A percentile compares a stretch with the other conserved stretches of the same genome.
Evolutionary conservation across 2,113 vertebrate genomes (phyloP).

Genomic region (Grus americana): DNA sequence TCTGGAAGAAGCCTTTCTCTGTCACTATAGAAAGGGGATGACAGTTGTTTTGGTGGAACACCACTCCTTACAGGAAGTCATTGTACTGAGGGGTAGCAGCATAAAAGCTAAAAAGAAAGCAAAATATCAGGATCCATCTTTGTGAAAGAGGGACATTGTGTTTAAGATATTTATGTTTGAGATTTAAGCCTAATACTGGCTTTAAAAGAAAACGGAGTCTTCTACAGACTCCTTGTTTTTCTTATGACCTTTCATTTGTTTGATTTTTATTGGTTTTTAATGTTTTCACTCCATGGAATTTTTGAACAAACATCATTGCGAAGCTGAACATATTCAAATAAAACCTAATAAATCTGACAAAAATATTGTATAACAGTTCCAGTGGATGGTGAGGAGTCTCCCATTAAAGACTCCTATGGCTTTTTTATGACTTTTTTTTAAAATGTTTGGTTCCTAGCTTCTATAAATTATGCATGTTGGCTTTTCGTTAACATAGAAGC

Average conservation of each 20-base stretch:
- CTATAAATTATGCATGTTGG: slow-evolving; percentile 73
- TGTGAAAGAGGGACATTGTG: not conserved
- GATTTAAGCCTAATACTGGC: not conserved
- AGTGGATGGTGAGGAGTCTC: slow-evolving; percentile 32
- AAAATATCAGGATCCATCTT: not conserved
- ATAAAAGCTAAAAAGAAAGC: not conserved
- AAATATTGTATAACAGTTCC: slow-evolving; percentile 31
- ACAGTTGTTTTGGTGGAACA: not conserved
- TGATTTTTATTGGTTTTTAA: slow-evolving; percentile 4
- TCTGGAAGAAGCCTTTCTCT: not conserved
- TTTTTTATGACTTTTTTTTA: slow-evolving; percentile 37
- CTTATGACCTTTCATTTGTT: not conserved
- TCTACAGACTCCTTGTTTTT: not conserved
- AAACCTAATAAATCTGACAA: slow-evolving; percentile 69
- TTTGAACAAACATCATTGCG: not conserved
- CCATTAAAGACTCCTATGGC: slow-evolving; percentile 59
- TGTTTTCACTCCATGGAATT: slow-evolving; percentile 9
- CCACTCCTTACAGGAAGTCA: not conserved
- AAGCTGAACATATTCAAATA: slow-evolving; percentile 51
- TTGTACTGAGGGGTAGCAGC: not conserved
- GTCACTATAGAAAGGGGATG: not conserved
- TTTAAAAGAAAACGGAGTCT: not conserved
- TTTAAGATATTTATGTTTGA: not conserved
- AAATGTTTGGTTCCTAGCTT: slow-evolving; percentile 57
- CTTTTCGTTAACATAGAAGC: slow-evolving; percentile 74